Conservation (phyloP, 2,888 invertebrate genomes). For the Vandiemenella viatica region DNA sequence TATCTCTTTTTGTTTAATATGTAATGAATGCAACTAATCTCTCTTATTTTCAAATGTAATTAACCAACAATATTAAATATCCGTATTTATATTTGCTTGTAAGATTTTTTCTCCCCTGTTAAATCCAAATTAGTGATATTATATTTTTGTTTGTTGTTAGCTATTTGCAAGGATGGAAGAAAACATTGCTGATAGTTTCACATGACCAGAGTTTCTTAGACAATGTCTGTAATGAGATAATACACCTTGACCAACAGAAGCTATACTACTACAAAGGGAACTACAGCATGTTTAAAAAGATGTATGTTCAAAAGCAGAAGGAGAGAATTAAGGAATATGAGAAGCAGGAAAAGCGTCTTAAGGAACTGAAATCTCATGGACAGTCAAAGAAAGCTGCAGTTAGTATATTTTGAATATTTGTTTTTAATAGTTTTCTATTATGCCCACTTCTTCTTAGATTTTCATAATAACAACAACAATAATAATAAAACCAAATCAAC, state of each 20-base stretch:
- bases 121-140: background rate
- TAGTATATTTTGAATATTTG: slow-evolving; percentile 19
- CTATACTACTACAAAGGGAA: slow-evolving; percentile 95
- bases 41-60: too few species aligned
- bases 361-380: slow-evolving; percentile 86
- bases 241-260: slow-evolving; percentile 90
- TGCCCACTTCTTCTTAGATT: too few species aligned
- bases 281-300: slow-evolving; percentile 96
- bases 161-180: slow-evolving; percentile 96
- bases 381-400: slow-evolving; percentile 89
- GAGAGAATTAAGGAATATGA: slow-evolving; percentile 96
- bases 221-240: slow-evolving; percentile 97
- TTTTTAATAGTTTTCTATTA: too few species aligned
- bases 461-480: too few species aligned
- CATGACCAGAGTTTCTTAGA: slow-evolving; percentile 99
- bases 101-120: background rate
- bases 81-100: background rate
- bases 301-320: slow-evolving; percentile 89
- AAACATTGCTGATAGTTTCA: slow-evolving; percentile 92
- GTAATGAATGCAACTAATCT: too few species aligned
- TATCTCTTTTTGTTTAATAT: too few species aligned
- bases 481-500: too few species aligned
- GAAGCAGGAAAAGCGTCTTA: slow-evolving; percentile 92
- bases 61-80: too few species aligned
- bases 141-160: slow-evolving; percentile 29